Conservation (phyloP, 1,140 invertebrate species). For the Zaprionus camerounensis region DNA sequence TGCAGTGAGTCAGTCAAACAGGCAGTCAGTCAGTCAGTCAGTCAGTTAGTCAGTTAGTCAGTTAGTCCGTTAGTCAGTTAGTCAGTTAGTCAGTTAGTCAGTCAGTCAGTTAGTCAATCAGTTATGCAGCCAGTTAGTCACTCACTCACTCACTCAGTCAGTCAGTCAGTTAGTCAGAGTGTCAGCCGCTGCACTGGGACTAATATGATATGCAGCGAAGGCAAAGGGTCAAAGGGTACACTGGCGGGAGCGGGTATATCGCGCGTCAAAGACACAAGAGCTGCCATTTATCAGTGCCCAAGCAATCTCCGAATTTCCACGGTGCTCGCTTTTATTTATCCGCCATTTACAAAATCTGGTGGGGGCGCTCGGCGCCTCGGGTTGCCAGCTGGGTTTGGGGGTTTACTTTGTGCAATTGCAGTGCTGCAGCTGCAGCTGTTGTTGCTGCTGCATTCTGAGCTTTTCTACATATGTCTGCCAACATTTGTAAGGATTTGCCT, state of each 20-base stretch:
- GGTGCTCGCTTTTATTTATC: conserved; percentile 49
- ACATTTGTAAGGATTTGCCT: conserved; percentile 76
- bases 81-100: conserved; percentile 14
- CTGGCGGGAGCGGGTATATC: not conserved
- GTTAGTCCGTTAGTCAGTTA: not conserved
- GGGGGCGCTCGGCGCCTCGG: not conserved
- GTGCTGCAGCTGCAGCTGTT: conserved; percentile 18
- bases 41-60: not conserved
- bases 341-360: conserved; percentile 46
- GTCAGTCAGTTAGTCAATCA: too few relatives aligned
- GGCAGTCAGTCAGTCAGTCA: conserved; percentile 28
- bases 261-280: conserved; percentile 42
- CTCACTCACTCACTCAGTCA: too few relatives aligned
- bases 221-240: not conserved
- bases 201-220: conserved; percentile 68
- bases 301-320: conserved; percentile 53
- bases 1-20: conserved; percentile 39
- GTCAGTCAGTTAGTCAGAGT: conserved; percentile 42
- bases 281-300: conserved; percentile 63
- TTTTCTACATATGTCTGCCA: conserved; percentile 69
- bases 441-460: conserved; percentile 44
- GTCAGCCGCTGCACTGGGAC: conserved; percentile 54
- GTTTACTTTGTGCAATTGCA: conserved; percentile 51
- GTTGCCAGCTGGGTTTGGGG: not conserved
- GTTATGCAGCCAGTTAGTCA: too few relatives aligned